Base-by-base conservation (phyloP, 2,797 vertebrate genomes). In the Pipistrellus pipistrellus region DNA sequence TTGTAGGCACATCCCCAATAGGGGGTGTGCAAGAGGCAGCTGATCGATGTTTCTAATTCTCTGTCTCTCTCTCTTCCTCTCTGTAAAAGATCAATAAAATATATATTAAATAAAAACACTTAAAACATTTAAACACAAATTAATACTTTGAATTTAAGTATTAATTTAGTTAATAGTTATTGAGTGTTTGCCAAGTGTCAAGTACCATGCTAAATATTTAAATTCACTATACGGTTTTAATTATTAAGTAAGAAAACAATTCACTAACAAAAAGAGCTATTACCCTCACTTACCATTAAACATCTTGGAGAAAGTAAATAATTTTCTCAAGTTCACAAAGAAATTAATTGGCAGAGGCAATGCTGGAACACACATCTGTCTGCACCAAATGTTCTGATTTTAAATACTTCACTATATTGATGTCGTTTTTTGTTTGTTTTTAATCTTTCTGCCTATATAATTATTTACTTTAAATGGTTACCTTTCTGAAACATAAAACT, bases 111-210 rank as follows among this genome's bases (percentile, higher is more conserved):
- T 44, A 44, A 44, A 44, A 44, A 6, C 3, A 38, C 64, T 41
- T 8, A 90, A 93, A 92, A 88, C 30, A 95, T 80, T 94, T 90
- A 82, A 81, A 53, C 20, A 89, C 21, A 62, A 14, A 6, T 62
- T 62, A 14, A 62, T 62, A 30, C 59, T 92, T 86, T 88, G 46
- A 93, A 35, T 4, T 4, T 59, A 90, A 85, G 10, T 68, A 71
- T 7, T 90, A 78, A 93, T 93, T 93, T 92, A 48, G 3, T 41
- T 96, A 93, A 91, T 94, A 89, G 71, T 88, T 77, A n/a, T 30
- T 90, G 35, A 91, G 3, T 93, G 6, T 71, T 95, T 94, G 53
- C 57, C 92, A 92, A 93, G 32, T 90, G 64, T 11, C 64, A 93
- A 75, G 83, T 55, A 86, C 14, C n/a, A 90, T 85, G 48, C n/a